Percentiles rank a stretch among this genome's conserved stretches.
Evolutionary conservation across 2,113 vertebrate genomes (phyloP).

Genomic region (Ctenomys sociabilis): DNA sequence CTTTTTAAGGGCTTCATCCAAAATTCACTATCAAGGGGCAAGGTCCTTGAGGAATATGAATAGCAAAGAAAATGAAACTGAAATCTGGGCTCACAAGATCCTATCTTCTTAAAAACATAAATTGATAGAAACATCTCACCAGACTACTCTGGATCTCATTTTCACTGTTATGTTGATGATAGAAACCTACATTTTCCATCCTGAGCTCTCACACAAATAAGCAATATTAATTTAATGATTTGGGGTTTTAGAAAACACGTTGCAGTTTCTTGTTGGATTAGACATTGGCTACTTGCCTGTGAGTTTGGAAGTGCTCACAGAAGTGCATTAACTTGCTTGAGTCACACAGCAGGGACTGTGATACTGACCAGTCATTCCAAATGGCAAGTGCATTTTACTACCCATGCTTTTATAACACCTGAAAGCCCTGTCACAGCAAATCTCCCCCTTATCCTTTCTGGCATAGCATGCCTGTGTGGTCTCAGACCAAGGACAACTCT

Average conservation of each 20-base stretch:
- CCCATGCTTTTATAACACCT: not conserved
- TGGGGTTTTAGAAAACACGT: constrained; percentile 1
- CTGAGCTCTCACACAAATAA: not conserved
- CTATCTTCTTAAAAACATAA: not conserved
- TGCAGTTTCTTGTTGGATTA: not conserved
- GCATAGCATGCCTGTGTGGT: not conserved
- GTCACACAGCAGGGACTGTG: not conserved
- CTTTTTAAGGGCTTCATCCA: not conserved
- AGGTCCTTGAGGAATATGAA: not conserved
- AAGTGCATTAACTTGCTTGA: not conserved
- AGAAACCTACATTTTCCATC: not conserved
- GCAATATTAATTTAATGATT: not conserved
- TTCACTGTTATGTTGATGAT: not conserved
- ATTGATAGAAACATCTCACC: not conserved
- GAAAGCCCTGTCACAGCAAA: not conserved
- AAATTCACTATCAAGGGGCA: not conserved
- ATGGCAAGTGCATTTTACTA: not conserved
- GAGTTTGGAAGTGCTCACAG: not conserved
- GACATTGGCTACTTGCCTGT: not conserved
- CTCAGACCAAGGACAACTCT: not conserved
- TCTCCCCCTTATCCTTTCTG: not conserved
- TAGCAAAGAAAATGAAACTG: not conserved
- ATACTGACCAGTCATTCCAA: not conserved
- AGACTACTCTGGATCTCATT: not conserved
- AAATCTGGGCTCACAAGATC: not conserved